Evolutionary conservation across 2,113 vertebrate genomes (phyloP).

Genomic region (Prunella fulvescens): DNA sequence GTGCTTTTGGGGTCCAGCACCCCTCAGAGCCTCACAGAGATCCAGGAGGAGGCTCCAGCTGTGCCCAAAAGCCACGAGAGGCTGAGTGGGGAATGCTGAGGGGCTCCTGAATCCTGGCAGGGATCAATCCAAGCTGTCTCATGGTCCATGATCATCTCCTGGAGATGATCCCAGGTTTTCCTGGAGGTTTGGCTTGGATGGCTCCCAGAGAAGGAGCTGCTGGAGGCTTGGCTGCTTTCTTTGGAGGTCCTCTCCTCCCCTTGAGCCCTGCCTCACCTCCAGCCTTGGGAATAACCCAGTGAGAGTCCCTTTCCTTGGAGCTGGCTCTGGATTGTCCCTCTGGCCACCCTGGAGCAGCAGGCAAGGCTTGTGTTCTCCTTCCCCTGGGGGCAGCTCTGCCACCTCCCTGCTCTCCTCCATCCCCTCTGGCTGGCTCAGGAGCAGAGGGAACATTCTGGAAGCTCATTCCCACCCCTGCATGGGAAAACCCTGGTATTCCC

Average conservation of each 20-base stretch:
- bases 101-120: background rate
- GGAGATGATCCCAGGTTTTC: background rate
- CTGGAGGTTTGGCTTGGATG: background rate
- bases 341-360: background rate
- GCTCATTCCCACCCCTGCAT: background rate
- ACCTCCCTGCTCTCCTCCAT: background rate
- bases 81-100: background rate
- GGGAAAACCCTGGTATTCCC: background rate
- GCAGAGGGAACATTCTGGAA: background rate
- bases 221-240: background rate
- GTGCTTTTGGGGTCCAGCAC: background rate
- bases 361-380: background rate
- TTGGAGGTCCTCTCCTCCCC: background rate
- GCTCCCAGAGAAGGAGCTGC: background rate
- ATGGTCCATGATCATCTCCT: fast-evolving
- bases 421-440: background rate
- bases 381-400: background rate
- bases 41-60: background rate
- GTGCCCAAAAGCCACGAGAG: background rate
- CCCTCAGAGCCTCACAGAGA: background rate
- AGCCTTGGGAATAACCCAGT: background rate
- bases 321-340: background rate
- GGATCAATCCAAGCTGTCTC: background rate
- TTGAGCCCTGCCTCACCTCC: background rate
- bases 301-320: background rate